phyloP scores from a whole-genome alignment of 2,888 invertebrate species.

The Selenia dentaria region DNA sequence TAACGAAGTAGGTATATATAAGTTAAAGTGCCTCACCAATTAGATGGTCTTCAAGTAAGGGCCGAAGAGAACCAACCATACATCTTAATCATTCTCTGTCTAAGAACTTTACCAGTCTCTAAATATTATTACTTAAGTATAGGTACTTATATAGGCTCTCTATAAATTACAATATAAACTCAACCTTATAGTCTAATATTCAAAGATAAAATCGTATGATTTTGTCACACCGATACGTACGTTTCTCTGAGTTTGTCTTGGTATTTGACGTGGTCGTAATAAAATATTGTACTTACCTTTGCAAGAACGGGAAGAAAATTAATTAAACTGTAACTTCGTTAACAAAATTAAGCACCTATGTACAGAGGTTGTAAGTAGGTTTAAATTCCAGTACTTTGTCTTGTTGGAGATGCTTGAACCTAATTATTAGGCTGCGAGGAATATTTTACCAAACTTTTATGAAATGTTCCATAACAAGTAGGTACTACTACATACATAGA shows the following conservation, averaged over 20 bases:
- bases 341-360: conserved; percentile 22
- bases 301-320: conserved; percentile 26
- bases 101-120: conserved; percentile 46
- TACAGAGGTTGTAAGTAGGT: conserved; percentile 20
- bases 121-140: conserved; percentile 54
- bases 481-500: too few species aligned
- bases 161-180: conserved; percentile 31
- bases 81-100: conserved; percentile 66
- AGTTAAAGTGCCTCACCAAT: conserved; percentile 5
- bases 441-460: too few species aligned
- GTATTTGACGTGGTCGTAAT: conserved; percentile 48
- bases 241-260: conserved; percentile 43
- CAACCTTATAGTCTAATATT: conserved; percentile 17
- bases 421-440: conserved; percentile 12
- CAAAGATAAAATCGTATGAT: conserved; percentile 23
- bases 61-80: conserved; percentile 47
- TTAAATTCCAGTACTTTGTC: conserved; percentile 20
- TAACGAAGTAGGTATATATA: neutral
- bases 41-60: conserved; percentile 19
- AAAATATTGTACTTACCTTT: conserved; percentile 28
- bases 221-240: conserved; percentile 4
- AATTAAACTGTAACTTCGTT: conserved; percentile 24
- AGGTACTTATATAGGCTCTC: conserved; percentile 35
- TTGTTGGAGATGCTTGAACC: conserved; percentile 12
- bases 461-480: too few species aligned